A percentile compares a stretch with the other conserved stretches of the same genome.
Conservation (phyloP, 1,140 invertebrate genomes). For the Kradibia gibbosae region DNA sequence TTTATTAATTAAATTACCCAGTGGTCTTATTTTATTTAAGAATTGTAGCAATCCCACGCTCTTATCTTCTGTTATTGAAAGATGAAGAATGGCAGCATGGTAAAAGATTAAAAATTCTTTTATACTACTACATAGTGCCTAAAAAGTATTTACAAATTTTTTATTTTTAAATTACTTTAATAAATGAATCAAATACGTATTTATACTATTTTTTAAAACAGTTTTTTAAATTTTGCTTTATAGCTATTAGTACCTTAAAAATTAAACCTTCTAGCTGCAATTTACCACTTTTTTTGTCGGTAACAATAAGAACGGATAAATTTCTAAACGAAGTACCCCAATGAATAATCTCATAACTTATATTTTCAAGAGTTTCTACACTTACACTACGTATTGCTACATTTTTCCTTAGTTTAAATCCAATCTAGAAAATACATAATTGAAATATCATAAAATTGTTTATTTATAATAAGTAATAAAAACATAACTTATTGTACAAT, state of each 20-base stretch:
- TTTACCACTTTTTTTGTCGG: slow-evolving; percentile 55
- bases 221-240: no score
- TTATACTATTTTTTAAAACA: no score
- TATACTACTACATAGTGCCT: slow-evolving; percentile 75
- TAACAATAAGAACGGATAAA: slow-evolving; percentile 56
- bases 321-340: slow-evolving; percentile 68
- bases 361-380: slow-evolving; percentile 57
- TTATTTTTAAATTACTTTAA: slow-evolving; percentile 3
- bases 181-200: background rate
- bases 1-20: slow-evolving; percentile 73
- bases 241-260: slow-evolving; percentile 68
- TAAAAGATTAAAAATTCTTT: slow-evolving; percentile 75
- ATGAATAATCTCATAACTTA: slow-evolving; percentile 58
- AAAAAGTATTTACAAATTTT: slow-evolving; percentile 49
- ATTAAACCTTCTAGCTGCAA: slow-evolving; percentile 65
- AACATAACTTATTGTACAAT: slow-evolving; percentile 12
- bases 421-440: no score
- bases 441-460: slow-evolving; percentile 43
- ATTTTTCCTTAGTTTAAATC: slow-evolving; percentile 61
- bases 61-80: slow-evolving; percentile 64
- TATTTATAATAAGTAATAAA: background rate
- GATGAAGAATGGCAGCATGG: slow-evolving; percentile 71
- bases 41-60: slow-evolving; percentile 72
- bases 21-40: slow-evolving; percentile 69
- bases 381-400: slow-evolving; percentile 59